These are phyloP conservation scores for Scaeva pyrastri DNA, from an alignment of 2,888 invertebrate species.

Conservation along the genomic window DNA sequence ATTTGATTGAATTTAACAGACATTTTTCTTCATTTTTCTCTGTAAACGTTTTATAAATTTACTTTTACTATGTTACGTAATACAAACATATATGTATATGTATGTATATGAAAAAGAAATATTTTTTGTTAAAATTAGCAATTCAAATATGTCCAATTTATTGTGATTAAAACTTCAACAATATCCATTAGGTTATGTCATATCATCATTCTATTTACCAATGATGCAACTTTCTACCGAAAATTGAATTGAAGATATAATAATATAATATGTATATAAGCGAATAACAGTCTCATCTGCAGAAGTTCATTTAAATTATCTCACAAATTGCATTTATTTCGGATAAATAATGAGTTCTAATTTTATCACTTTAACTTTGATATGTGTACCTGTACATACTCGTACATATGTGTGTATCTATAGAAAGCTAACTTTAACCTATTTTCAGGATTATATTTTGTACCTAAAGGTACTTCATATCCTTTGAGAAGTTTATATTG, in stretches of 20 bases:
- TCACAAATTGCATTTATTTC: slow-evolving; percentile 4
- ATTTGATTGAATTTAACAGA: too few species aligned
- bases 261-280: too few species aligned
- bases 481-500: slow-evolving; percentile 18
- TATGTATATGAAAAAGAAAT: too few species aligned
- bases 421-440: background rate
- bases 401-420: background rate
- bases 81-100: too few species aligned
- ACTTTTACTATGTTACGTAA: too few species aligned
- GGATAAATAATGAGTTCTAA: slow-evolving; percentile 1
- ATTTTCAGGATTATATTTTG: background rate
- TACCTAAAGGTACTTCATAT: background rate
- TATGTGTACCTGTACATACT: too few species aligned
- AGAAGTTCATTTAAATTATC: slow-evolving; percentile 31
- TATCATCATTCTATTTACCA: too few species aligned
- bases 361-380: slow-evolving; percentile 10
- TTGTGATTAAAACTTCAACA: background rate
- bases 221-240: background rate
- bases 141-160: too few species aligned
- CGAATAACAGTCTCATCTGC: slow-evolving; percentile 15
- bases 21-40: too few species aligned
- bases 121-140: too few species aligned
- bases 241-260: background rate
- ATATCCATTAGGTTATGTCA: background rate
- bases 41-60: too few species aligned